Base-by-base conservation (phyloP, 2,888 invertebrate species). In the Drosophila nigritarsus region DNA sequence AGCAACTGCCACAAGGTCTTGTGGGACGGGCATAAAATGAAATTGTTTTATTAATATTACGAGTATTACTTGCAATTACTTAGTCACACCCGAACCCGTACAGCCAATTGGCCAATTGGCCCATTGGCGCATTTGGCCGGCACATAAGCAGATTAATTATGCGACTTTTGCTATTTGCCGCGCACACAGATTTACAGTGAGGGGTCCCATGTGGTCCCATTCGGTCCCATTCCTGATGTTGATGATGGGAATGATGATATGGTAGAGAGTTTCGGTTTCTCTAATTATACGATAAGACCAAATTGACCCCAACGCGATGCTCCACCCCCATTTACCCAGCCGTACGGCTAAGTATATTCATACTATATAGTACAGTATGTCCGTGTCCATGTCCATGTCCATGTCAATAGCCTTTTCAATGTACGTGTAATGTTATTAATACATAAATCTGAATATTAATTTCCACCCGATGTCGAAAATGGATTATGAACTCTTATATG, bases 391-490 rank as follows among this genome's bases (percentile, higher is more conserved):
- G 32, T 32, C 32, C 32, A 11, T 32, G 32, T 9, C 8, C 30
- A 8, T 24, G n/a, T n/a, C n/a, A 8, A n/a, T 18, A 0, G 24
- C 24, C 45, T 45, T 45, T 15, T 4, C 24, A 45, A 45, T 45
- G 42, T 45, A 24, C 75, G 73, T 79, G 73, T 75, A 79, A 85
- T 87, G 82, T 76, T 85, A 89, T 87, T 87, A 89, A 89, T 86
- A 84, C 89, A 88, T 88, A 89, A 88, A 88, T 88, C 89, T 86
- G 89, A 84, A 89, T 88, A 88, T 88, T 88, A 88, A 89, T 89
- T 87, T 78, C 67, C 75, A 58, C 68, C 49, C 61, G 53, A 50
- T 51, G 62, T 61, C 49, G 61, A 49, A 55, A 73, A 77, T 78
- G 87, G 89, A 87, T 87, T 89, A 87, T 89, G 85, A 89, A 87